Evolutionary conservation across 2,888 invertebrate species (phyloP).

Genomic region (Zonitis immaculata): DNA sequence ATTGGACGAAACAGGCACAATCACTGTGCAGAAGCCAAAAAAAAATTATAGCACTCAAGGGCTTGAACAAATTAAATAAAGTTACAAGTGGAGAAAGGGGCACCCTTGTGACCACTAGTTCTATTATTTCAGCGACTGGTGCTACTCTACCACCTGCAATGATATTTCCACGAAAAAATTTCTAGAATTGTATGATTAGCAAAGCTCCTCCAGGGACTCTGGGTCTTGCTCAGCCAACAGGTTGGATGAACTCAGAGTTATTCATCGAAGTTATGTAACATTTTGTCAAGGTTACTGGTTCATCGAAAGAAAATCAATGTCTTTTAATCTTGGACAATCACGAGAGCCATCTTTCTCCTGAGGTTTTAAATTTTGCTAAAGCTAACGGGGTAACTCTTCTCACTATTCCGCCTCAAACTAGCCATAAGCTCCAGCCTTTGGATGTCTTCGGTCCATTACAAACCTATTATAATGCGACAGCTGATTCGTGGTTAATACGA

Average conservation of each 20-base stretch:
- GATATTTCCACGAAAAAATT: slow-evolving; percentile 13
- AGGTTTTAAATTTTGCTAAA: slow-evolving; percentile 16
- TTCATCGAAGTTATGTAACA: slow-evolving; percentile 29
- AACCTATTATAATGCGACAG: slow-evolving; percentile 12
- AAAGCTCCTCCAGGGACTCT: slow-evolving; percentile 8
- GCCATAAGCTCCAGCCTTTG: slow-evolving; percentile 30
- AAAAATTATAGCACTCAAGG: too few species aligned
- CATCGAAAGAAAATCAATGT: slow-evolving; percentile 6
- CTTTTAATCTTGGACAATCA: slow-evolving; percentile 15
- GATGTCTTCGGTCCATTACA: slow-evolving; percentile 25
- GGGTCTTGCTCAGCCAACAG: background rate
- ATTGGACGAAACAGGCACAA: too few species aligned
- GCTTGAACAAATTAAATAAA: too few species aligned
- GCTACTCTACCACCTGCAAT: slow-evolving; percentile 9
- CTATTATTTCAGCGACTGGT: slow-evolving; percentile 10
- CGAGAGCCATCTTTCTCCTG: slow-evolving; percentile 15
- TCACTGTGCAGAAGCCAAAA: too few species aligned
- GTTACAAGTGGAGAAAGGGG: slow-evolving; percentile 8
- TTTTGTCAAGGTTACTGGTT: slow-evolving; percentile 30
- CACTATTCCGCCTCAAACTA: slow-evolving; percentile 31
- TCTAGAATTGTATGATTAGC: slow-evolving; percentile 3
- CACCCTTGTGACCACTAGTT: slow-evolving; percentile 10
- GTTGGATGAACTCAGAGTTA: slow-evolving; percentile 16
- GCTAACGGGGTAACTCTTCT: slow-evolving; percentile 28
- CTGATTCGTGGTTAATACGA: too few species aligned